These are phyloP conservation scores for Chaetogeoica ovagalla DNA, from an alignment of 2,888 invertebrate genomes.

Conservation along the genomic window DNA sequence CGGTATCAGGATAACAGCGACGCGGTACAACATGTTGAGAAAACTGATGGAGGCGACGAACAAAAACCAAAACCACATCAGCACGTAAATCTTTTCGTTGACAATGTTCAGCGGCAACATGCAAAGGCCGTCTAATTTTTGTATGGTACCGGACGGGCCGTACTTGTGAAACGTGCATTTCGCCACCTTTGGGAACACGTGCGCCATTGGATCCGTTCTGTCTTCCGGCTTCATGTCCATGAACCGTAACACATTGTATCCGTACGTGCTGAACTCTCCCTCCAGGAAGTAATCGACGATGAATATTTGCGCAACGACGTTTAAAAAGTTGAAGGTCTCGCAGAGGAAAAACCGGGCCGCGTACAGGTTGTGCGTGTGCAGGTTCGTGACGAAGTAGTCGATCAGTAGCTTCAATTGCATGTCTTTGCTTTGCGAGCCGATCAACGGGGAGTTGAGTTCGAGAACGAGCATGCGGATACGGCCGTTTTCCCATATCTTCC, in stretches of 20 bases:
- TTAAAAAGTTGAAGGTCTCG: conserved; percentile 76
- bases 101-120: neutral
- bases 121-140: neutral
- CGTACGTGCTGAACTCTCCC: neutral
- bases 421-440: conserved; percentile 75
- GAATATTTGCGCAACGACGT: conserved; percentile 69
- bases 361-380: conserved; percentile 64
- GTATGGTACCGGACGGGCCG: neutral
- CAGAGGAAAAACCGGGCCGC: conserved; percentile 74
- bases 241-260: neutral
- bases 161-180: neutral
- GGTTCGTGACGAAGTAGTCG: conserved; percentile 73
- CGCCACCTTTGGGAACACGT: neutral
- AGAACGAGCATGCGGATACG: conserved; percentile 74
- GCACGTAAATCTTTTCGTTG: neutral
- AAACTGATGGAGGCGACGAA: neutral
- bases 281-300: neutral
- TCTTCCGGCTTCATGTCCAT: neutral
- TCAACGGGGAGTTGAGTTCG: conserved; percentile 72
- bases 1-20: conserved; percentile 65
- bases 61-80: conserved; percentile 8
- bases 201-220: neutral
- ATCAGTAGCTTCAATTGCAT: conserved; percentile 73
- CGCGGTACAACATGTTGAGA: neutral
- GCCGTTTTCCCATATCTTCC: conserved; percentile 85